Conservation (phyloP, 1,140 invertebrate species). For the Drosophila burlai region DNA sequence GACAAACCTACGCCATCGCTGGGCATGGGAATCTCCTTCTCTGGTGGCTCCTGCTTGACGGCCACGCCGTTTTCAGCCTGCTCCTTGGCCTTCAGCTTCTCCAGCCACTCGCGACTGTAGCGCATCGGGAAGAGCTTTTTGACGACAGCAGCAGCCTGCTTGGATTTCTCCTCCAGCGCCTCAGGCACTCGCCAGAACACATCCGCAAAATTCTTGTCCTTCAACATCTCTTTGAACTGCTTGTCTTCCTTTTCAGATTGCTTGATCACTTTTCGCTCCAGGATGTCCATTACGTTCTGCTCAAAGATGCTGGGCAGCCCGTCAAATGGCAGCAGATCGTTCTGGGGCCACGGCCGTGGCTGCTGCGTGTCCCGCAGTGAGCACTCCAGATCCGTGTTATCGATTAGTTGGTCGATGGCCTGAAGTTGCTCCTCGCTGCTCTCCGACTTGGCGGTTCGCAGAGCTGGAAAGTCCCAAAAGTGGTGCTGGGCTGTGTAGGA, state of each 20-base stretch:
- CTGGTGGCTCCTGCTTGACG: conserved; percentile 45
- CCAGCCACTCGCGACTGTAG: conserved; percentile 58
- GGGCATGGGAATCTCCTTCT: conserved; percentile 9
- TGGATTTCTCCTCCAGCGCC: conserved; percentile 64
- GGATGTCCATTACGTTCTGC: conserved; percentile 72
- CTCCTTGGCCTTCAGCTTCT: conserved; percentile 66
- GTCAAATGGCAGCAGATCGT: conserved; percentile 74
- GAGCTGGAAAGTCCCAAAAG: conserved; percentile 75
- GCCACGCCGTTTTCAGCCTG: conserved; percentile 17
- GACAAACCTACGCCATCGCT: conserved; percentile 54
- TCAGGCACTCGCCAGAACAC: conserved; percentile 74
- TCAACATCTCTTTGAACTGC: conserved; percentile 23
- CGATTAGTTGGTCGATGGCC: conserved; percentile 74
- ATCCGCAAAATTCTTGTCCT: conserved; percentile 63
- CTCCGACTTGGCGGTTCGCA: conserved; percentile 67
- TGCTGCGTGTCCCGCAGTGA: conserved; percentile 48
- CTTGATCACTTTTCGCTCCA: conserved; percentile 60
- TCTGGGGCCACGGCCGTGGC: conserved; percentile 50
- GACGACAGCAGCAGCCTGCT: conserved; percentile 54
- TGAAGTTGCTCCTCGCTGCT: conserved; percentile 61
- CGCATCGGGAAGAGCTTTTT: conserved; percentile 74
- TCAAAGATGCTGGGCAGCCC: conserved; percentile 70
- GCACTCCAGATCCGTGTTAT: conserved; percentile 70
- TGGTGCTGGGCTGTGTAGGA: conserved; percentile 73
- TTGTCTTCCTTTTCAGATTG: conserved; percentile 4